Conservation (phyloP, 2,113 vertebrate species). For the Thamnophis sirtalis region DNA sequence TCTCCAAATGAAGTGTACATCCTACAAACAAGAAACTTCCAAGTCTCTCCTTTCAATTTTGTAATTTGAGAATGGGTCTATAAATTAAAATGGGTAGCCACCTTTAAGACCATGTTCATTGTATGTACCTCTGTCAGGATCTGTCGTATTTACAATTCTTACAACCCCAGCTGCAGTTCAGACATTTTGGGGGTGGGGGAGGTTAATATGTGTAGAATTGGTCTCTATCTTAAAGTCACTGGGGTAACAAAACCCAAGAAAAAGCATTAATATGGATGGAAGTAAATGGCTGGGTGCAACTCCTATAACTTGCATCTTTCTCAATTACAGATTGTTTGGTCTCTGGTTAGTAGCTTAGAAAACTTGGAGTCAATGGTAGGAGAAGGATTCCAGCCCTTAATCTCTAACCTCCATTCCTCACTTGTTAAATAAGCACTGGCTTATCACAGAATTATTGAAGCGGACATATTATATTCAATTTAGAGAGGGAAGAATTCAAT, state of each 20-base stretch:
- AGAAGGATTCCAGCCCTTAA: neutral
- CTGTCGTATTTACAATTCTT: neutral
- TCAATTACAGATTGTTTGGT: neutral
- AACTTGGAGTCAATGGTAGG: neutral
- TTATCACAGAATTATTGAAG: slow-evolving; percentile 5
- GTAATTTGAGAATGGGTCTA: neutral
- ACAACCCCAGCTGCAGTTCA: neutral
- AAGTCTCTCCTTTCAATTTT: neutral
- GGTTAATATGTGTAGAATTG: neutral
- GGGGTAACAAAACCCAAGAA: neutral
- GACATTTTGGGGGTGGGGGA: neutral
- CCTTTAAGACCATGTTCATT: neutral
- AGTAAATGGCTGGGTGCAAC: neutral
- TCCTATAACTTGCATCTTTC: no score
- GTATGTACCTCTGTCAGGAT: neutral
- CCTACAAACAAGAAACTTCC: neutral
- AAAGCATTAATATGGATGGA: neutral
- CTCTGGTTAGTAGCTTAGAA: neutral
- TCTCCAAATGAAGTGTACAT: neutral
- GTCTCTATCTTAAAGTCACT: neutral
- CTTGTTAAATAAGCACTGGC: neutral
- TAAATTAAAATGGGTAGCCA: neutral
- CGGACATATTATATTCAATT: neutral
- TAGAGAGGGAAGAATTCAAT: neutral
- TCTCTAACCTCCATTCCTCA: neutral